Evolutionary conservation across 1,140 invertebrate species (phyloP), one percentile per base, ranked within the genome.

Genomic region (Himalopsyche phryganea): DNA sequence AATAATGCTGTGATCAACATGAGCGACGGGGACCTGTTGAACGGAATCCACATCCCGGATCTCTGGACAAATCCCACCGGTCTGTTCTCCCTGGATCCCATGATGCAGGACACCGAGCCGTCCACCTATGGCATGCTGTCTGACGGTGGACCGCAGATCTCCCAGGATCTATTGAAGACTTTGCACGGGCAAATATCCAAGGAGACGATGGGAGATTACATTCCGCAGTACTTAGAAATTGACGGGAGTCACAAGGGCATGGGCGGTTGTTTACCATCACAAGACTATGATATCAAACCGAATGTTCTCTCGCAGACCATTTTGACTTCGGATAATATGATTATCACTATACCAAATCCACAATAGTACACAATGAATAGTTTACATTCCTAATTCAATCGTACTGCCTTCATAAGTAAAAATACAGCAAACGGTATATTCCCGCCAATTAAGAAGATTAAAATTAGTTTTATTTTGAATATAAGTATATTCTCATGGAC

Each of bases 1-100:
- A 58, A 61, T 42, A 65, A 54, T 11, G 55, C 50, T 5, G 53
- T 64, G 19, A 58, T 65, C n/a, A 61, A 61, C 23, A 61, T 65
- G 55, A 19, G 46, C 1, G 51, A 58, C 11, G 44, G 54, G 1
- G 47, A 58, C 7, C 45, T 65, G 19, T 50, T 63, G 7, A 63
- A 55, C 20, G 48, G 46, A 14, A 56, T 63, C 13, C 55, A 63
- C 33, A 35, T 63, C 9, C 56, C 61, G 6, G 61, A 58, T 20
- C 9, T 55, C 1, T 63, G 61, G 61, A 44, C 48, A 23, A 48
- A 47, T 47, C 14, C 50, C 2, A 47, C 17, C 0, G 15, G 32
- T 19, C 17, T 20, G 10, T 62, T 53, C 23, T 50, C 54, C 11
- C 47, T 58, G 6, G 44, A 62, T 49, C 50, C 60, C 11, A 48